Conservation (phyloP, 2,888 invertebrate genomes). For the Germaria angustata region DNA sequence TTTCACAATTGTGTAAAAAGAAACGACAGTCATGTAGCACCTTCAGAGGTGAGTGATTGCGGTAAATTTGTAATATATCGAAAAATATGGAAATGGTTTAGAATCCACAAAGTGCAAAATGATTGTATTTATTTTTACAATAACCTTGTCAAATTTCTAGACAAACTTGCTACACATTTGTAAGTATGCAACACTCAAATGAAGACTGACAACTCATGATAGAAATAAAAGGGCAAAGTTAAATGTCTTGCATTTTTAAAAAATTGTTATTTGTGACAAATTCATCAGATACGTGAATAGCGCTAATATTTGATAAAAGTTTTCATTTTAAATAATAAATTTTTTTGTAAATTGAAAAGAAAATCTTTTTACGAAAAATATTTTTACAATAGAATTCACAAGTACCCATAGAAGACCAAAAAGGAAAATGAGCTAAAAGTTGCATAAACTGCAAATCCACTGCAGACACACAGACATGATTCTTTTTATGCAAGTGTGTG, state of each 20-base stretch:
- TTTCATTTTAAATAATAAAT: not conserved
- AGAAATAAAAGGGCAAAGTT: too few relatives aligned
- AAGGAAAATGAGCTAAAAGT: not conserved
- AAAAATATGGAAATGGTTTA: too few relatives aligned
- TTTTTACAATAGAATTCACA: slow-evolving; percentile 12
- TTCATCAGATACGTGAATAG: too few relatives aligned
- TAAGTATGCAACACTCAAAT: too few relatives aligned
- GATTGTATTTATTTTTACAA: too few relatives aligned
- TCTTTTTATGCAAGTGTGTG: not conserved
- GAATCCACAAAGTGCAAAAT: too few relatives aligned
- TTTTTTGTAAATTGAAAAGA: not conserved
- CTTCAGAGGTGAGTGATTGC: not conserved
- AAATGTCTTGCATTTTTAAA: too few relatives aligned
- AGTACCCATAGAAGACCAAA: not conserved
- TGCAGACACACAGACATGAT: not conserved
- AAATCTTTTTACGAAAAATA: not conserved
- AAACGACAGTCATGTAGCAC: not conserved
- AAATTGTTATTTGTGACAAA: too few relatives aligned
- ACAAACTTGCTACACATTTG: too few relatives aligned
- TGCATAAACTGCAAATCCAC: not conserved
- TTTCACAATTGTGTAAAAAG: not conserved
- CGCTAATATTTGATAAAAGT: not conserved
- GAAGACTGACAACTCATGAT: too few relatives aligned
- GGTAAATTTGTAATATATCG: not conserved
- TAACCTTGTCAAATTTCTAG: too few relatives aligned